A percentile compares a stretch with the other conserved stretches of the same genome.
These are phyloP conservation scores for Meloidogyne floridensis DNA, from an alignment of 1,140 invertebrate genomes.

Conservation along the genomic window DNA sequence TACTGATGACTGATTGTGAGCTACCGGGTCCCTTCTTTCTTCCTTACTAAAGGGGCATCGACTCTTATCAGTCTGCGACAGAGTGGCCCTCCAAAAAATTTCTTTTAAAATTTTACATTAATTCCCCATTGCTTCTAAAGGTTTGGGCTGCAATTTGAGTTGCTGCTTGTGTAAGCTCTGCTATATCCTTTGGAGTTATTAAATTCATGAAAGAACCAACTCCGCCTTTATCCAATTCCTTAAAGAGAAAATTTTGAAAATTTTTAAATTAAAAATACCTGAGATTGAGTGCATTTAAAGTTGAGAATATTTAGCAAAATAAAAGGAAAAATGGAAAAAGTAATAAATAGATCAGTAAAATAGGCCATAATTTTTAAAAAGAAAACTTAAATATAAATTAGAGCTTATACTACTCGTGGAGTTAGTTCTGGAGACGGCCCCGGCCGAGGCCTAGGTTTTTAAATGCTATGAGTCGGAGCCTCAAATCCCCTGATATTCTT, in stretches of 20 bases:
- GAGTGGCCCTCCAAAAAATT: not conserved
- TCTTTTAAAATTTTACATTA: constrained; percentile 36
- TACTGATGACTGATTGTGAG: too few species aligned
- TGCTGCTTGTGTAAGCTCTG: constrained; percentile 51
- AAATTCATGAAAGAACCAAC: constrained; percentile 36
- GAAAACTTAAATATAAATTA: too few species aligned
- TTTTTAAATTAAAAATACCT: not conserved
- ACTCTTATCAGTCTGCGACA: too few species aligned
- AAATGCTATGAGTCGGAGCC: too few species aligned
- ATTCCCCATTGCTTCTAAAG: constrained; percentile 45
- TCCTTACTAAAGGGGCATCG: too few species aligned
- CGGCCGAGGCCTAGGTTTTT: too few species aligned
- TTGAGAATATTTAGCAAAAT: not conserved
- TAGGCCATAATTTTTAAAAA: not conserved
- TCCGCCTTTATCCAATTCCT: not conserved
- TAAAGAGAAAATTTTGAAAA: not conserved
- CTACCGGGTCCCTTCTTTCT: too few species aligned
- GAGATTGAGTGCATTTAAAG: not conserved
- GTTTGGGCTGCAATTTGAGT: constrained; percentile 54
- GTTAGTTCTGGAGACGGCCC: too few species aligned
- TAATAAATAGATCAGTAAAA: not conserved
- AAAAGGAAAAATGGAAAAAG: not conserved
- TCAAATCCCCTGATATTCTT: too few species aligned
- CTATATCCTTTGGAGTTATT: constrained; percentile 51
- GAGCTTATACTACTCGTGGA: too few species aligned